Percentiles rank a stretch among this genome's conserved stretches.
Conservation (phyloP, 2,888 invertebrate species). For the Aphidius colemani region DNA sequence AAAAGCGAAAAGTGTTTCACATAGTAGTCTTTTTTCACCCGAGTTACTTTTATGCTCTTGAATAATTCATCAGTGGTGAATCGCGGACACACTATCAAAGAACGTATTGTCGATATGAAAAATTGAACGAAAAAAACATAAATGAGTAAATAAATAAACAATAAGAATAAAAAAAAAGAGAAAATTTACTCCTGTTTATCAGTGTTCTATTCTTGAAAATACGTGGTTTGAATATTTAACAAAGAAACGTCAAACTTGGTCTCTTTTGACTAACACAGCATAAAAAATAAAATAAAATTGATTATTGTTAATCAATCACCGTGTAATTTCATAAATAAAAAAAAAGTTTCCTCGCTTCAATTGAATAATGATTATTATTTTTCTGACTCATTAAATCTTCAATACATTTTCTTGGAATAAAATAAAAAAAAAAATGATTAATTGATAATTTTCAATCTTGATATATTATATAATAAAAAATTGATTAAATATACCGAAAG, state of each 20-base stretch:
- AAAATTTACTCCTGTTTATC: constrained; percentile 25
- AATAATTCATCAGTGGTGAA: constrained; percentile 37
- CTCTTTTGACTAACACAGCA: constrained; percentile 6
- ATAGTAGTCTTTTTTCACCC: too few relatives aligned
- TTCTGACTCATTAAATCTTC: too few relatives aligned
- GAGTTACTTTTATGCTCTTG: constrained; percentile 18
- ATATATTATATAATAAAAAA: not conserved
- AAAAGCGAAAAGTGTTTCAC: not conserved
- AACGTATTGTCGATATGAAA: constrained; percentile 10
- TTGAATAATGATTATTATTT: too few relatives aligned
- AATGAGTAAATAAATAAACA: constrained; percentile 24
- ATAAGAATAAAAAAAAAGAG: constrained; percentile 8
- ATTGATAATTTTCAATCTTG: not conserved
- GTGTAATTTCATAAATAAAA: too few relatives aligned
- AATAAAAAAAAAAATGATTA: too few relatives aligned
- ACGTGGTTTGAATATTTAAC: constrained; percentile 32
- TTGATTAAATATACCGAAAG: not conserved
- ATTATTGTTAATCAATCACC: too few relatives aligned
- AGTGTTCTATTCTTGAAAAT: constrained; percentile 10
- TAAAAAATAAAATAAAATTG: too few relatives aligned
- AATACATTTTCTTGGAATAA: not conserved
- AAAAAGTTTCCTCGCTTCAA: too few relatives aligned
- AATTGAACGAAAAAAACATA: constrained; percentile 30
- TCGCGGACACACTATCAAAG: constrained; percentile 26
- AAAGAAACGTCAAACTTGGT: constrained; percentile 7